These are phyloP conservation scores for Apostichopus californicus DNA, from an alignment of 35 echinoderm and acorn worm genomes.

Conservation along the genomic window DNA sequence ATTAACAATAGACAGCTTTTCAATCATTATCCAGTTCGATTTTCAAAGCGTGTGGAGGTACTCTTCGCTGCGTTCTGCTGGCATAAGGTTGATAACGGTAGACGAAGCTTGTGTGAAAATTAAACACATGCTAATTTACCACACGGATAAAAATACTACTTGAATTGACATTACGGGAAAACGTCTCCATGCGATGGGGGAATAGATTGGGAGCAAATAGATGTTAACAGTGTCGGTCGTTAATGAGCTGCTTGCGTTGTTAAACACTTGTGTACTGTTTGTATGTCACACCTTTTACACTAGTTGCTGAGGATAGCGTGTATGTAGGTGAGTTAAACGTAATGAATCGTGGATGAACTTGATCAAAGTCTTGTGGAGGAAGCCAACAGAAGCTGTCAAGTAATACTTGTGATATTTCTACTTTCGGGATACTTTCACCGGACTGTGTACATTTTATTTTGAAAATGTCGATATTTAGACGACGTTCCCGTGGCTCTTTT, in stretches of 20 bases:
- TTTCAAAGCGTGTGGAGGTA: not conserved
- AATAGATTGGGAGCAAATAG: not conserved
- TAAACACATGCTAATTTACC: not conserved
- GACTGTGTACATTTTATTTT: too few relatives aligned
- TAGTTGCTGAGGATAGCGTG: not conserved
- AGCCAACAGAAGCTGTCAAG: too few relatives aligned
- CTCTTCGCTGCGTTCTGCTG: not conserved
- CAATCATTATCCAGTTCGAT: not conserved
- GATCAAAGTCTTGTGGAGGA: too few relatives aligned
- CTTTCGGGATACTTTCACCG: too few relatives aligned
- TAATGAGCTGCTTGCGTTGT: not conserved
- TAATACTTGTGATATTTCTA: too few relatives aligned
- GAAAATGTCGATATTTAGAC: conserved; percentile 38
- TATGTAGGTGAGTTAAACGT: not conserved
- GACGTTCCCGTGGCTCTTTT: conserved; percentile 21
- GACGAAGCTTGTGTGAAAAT: not conserved
- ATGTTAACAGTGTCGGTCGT: not conserved
- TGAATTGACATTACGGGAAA: not conserved
- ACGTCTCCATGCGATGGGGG: not conserved
- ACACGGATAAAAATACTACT: not conserved
- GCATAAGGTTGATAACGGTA: not conserved
- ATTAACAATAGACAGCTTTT: not conserved
- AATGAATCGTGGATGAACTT: too few relatives aligned
- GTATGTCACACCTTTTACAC: not conserved
- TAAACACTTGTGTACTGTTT: not conserved